Percentiles rank a stretch among this genome's conserved stretches.
Evolutionary conservation across 1,140 invertebrate species (phyloP).

Genomic region (Cataglyphis hispanica): DNA sequence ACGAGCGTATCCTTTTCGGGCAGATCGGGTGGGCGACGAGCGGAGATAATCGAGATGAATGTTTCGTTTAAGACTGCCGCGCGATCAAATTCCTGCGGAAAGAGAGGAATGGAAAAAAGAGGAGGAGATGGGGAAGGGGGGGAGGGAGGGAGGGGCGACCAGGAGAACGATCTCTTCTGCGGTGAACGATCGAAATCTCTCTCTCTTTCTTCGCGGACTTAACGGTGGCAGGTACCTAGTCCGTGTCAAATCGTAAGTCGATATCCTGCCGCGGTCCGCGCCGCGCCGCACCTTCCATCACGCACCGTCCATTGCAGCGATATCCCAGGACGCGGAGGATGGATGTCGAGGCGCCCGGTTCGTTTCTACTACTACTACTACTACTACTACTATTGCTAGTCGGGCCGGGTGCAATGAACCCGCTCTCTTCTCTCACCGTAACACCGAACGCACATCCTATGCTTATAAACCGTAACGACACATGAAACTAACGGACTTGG

Average conservation of each 20-base stretch:
- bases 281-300: slow-evolving; percentile 31
- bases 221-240: slow-evolving; percentile 76
- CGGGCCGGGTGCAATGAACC: slow-evolving; percentile 78
- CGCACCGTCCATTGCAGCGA: slow-evolving; percentile 70
- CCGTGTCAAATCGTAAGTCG: slow-evolving; percentile 80
- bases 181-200: slow-evolving; percentile 77
- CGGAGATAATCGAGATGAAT: slow-evolving; percentile 73
- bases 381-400: slow-evolving; percentile 14
- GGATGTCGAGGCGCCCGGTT: slow-evolving; percentile 74
- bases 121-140: neutral
- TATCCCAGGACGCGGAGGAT: slow-evolving; percentile 75
- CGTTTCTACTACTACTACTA: slow-evolving; percentile 50
- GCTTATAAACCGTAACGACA: slow-evolving; percentile 85
- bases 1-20: slow-evolving; percentile 13
- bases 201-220: slow-evolving; percentile 73
- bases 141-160: neutral
- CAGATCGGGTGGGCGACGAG: slow-evolving; percentile 14
- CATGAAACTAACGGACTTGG: slow-evolving; percentile 82
- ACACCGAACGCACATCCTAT: slow-evolving; percentile 81
- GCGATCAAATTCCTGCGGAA: slow-evolving; percentile 69
- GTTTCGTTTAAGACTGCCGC: slow-evolving; percentile 69
- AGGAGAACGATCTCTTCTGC: slow-evolving; percentile 41
- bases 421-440: slow-evolving; percentile 67
- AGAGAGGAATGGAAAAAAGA: slow-evolving; percentile 4
- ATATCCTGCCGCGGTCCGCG: slow-evolving; percentile 69